phyloP scores from a whole-genome alignment of 2,113 vertebrate species.

The Pampusana beccarii region DNA sequence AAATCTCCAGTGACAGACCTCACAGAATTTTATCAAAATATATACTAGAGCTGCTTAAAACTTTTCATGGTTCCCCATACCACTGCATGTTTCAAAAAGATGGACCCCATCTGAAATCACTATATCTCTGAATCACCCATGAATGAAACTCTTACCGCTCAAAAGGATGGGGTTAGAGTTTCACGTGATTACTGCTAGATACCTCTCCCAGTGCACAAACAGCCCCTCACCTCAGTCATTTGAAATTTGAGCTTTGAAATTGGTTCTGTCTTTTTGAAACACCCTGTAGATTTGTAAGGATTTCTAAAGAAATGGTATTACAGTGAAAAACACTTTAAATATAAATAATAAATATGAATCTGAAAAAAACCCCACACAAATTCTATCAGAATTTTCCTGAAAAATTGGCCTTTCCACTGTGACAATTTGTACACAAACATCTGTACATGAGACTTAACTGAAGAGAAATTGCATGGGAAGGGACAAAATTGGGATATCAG shows the following conservation, averaged over 20 bases:
- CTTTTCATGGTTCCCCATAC: background rate
- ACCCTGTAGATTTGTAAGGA: accelerated
- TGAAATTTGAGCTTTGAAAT: no score
- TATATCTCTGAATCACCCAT: no score
- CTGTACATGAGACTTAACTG: background rate
- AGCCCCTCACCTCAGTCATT: no score
- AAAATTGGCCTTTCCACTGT: background rate
- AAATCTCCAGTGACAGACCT: background rate
- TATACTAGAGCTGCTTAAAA: background rate
- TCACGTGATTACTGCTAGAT: no score
- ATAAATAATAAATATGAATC: background rate
- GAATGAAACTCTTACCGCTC: no score
- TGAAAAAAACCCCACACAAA: background rate
- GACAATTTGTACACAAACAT: background rate
- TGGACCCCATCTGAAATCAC: no score
- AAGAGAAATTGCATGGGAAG: background rate
- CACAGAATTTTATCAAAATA: background rate
- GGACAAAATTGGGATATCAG: background rate
- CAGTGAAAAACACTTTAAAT: background rate
- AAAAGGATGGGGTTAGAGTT: no score
- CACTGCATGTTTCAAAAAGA: no score
- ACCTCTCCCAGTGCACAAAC: no score
- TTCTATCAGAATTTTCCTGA: background rate
- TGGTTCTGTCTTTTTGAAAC: no score
- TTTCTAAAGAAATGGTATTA: background rate